phyloP scores from a whole-genome alignment of 2,797 vertebrate genomes.

The Ciconia nigra region DNA sequence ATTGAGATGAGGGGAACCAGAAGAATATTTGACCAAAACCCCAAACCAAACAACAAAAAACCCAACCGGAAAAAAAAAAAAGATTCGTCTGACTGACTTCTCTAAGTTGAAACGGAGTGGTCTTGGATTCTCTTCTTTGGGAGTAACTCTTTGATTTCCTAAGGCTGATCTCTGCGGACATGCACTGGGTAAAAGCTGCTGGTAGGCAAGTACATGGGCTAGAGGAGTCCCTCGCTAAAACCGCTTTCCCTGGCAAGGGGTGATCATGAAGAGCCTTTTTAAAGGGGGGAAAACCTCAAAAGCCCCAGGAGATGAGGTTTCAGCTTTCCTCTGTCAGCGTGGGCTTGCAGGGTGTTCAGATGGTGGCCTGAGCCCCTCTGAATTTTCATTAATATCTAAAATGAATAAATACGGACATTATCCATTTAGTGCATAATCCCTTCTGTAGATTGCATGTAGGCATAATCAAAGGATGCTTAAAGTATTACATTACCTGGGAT shows the following conservation, averaged over 20 bases:
- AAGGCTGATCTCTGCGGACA: neutral
- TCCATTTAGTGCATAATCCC: neutral
- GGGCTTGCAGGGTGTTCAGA: neutral
- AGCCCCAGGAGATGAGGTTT: neutral
- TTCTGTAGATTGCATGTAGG: neutral
- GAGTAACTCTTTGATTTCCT: neutral
- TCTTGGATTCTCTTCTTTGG: neutral
- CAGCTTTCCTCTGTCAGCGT: neutral
- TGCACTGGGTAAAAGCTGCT: neutral
- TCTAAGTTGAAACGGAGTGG: neutral
- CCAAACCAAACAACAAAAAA: no score
- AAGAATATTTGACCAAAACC: neutral
- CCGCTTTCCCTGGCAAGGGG: neutral
- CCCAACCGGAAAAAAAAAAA: no score
- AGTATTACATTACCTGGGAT: conserved; percentile 33
- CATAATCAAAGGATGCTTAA: neutral
- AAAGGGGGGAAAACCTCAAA: neutral
- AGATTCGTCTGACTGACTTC: neutral
- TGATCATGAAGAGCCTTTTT: neutral
- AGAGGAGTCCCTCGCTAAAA: neutral
- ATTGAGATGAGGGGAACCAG: neutral
- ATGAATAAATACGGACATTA: neutral
- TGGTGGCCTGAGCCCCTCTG: neutral
- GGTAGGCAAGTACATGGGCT: neutral
- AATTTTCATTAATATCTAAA: neutral